Conservation (phyloP, 2,888 invertebrate genomes). For the Mythimna lalbum region DNA sequence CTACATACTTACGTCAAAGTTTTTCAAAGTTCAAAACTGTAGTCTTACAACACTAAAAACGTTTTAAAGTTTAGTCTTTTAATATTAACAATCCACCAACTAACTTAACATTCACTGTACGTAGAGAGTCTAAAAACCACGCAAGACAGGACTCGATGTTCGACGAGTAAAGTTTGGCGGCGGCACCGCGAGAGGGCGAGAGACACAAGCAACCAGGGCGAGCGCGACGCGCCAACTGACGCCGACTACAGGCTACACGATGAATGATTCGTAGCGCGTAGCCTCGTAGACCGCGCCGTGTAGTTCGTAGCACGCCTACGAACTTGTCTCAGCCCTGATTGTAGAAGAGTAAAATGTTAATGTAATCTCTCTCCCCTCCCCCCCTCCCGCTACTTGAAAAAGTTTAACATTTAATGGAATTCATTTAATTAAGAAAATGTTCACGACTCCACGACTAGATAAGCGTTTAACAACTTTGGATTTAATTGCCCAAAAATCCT, state of each 20-base stretch:
- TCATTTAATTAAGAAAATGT: constrained; percentile 49
- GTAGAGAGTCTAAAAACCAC: constrained; percentile 36
- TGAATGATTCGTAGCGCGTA: constrained; percentile 59
- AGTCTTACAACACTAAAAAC: constrained; percentile 26
- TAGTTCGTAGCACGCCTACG: constrained; percentile 61
- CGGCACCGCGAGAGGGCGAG: not conserved
- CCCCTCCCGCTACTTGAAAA: constrained; percentile 4
- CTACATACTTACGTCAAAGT: constrained; percentile 48
- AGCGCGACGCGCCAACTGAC: constrained; percentile 67
- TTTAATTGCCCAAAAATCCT: constrained; percentile 38
- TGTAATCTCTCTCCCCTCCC: not conserved
- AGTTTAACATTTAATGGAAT: constrained; percentile 29
- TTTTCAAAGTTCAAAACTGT: constrained; percentile 19
- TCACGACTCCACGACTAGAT: constrained; percentile 32
- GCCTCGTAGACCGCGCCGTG: constrained; percentile 56
- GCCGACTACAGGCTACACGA: constrained; percentile 25
- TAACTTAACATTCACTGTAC: constrained; percentile 49
- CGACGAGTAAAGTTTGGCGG: constrained; percentile 61
- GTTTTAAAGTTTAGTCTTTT: constrained; percentile 4
- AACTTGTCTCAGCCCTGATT: constrained; percentile 26
- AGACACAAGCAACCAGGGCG: constrained; percentile 39
- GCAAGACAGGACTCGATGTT: constrained; percentile 36
- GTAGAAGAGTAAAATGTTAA: constrained; percentile 17
- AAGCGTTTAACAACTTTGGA: constrained; percentile 39
- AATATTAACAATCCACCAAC: constrained; percentile 37